phyloP scores from a whole-genome alignment of 1,140 invertebrate species.

The Archivesica marissinica region DNA sequence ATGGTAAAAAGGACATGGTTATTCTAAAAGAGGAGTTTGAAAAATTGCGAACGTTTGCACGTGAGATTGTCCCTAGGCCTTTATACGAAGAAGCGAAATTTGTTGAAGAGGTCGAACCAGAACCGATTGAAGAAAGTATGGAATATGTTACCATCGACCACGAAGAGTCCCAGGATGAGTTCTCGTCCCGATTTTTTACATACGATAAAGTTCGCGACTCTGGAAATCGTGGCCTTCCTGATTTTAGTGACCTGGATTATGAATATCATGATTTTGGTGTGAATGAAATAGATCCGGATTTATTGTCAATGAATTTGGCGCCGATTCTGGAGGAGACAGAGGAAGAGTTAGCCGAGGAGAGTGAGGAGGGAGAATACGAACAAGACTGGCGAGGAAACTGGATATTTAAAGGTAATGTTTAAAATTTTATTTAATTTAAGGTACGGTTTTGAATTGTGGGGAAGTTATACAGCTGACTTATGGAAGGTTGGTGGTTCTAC shows the following conservation, averaged over 20 bases:
- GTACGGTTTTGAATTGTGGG: no score
- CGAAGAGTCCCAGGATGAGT: conserved; percentile 70
- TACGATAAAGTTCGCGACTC: conserved; percentile 71
- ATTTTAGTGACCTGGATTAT: conserved; percentile 73
- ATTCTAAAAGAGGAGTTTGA: conserved; percentile 72
- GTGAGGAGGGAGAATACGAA: conserved; percentile 65
- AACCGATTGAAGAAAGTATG: conserved; percentile 67
- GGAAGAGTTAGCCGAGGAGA: conserved; percentile 74
- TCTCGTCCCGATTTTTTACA: conserved; percentile 67
- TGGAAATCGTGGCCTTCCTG: conserved; percentile 66
- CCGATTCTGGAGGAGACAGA: conserved; percentile 80
- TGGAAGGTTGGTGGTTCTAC: no score
- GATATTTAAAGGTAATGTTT: conserved; percentile 73
- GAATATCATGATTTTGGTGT: conserved; percentile 74
- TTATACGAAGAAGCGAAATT: conserved; percentile 64
- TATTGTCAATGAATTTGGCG: conserved; percentile 80
- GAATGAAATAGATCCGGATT: conserved; percentile 77
- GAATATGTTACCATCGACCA: conserved; percentile 64
- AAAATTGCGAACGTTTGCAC: conserved; percentile 73
- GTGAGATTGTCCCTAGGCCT: conserved; percentile 65
- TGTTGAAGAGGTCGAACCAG: conserved; percentile 64
- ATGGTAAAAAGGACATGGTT: conserved; percentile 34
- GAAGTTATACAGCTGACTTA: no score
- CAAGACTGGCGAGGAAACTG: conserved; percentile 74
- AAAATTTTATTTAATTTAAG: background rate